These are phyloP conservation scores for Engraulis encrasicolus DNA, from an alignment of 2,113 vertebrate genomes.

Conservation along the genomic window DNA sequence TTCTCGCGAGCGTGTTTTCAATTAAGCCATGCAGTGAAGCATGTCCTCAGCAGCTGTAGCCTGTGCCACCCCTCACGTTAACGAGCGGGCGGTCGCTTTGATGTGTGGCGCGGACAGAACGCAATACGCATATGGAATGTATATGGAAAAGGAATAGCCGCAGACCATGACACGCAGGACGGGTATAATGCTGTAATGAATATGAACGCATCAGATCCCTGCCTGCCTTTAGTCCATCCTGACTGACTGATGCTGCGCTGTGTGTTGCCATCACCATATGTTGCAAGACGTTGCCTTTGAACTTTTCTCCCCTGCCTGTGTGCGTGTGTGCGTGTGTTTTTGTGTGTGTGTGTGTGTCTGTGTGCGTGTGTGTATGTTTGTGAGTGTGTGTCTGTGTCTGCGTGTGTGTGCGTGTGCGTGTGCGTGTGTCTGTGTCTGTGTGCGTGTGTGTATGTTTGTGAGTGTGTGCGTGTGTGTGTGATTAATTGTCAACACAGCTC, in stretches of 20 bases:
- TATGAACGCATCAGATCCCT: background rate
- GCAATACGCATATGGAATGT: too few species aligned
- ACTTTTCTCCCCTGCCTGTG: background rate
- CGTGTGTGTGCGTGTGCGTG: too few species aligned
- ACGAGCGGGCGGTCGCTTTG: background rate
- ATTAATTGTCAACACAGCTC: background rate
- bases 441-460: too few species aligned
- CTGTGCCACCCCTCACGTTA: background rate
- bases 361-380: too few species aligned
- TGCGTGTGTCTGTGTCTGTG: too few species aligned
- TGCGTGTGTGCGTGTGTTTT: too few species aligned
- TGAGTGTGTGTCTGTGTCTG: too few species aligned
- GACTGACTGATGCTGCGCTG: background rate
- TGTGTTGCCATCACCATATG: background rate
- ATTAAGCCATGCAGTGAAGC: slow-evolving; percentile 31
- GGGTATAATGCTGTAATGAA: background rate
- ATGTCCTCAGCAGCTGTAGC: background rate
- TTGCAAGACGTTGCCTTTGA: background rate
- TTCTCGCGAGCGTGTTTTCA: slow-evolving; percentile 21
- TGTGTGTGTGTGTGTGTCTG: too few species aligned
- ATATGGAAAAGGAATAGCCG: too few species aligned
- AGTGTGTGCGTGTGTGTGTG: too few species aligned
- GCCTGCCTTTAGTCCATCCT: background rate
- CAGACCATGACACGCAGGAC: too few species aligned
- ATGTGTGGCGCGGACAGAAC: background rate